Percentiles rank a stretch among this genome's conserved stretches.
phyloP scores from a whole-genome alignment of 2,797 vertebrate genomes.

The Taenioides sp. region DNA sequence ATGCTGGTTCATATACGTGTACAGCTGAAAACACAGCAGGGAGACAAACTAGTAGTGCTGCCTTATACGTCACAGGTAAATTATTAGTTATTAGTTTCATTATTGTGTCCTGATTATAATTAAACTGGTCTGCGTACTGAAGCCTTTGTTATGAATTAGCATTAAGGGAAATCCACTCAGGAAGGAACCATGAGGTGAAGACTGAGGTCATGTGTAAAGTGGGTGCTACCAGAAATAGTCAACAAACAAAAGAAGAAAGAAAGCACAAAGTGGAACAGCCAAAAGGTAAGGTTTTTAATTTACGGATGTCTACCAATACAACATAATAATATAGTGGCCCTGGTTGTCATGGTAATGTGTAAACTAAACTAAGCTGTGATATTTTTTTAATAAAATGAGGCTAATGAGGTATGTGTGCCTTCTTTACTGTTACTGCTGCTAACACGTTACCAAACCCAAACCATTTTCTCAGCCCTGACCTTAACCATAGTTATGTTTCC shows the following conservation, averaged over 20 bases:
- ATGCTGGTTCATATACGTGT: slow-evolving; percentile 49
- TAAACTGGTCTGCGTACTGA: not conserved
- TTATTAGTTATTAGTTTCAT: too few relatives aligned
- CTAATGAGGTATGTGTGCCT: too few relatives aligned
- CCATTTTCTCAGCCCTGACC: too few relatives aligned
- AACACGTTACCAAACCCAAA: too few relatives aligned
- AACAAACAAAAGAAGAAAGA: slow-evolving; percentile 7
- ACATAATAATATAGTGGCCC: not conserved
- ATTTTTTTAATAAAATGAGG: too few relatives aligned
- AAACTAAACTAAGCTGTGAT: too few relatives aligned
- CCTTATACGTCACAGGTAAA: slow-evolving; percentile 45
- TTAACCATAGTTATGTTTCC: too few relatives aligned
- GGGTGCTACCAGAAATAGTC: not conserved
- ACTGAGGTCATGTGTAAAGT: slow-evolving; percentile 15
- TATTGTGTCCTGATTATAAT: not conserved
- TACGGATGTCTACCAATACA: not conserved
- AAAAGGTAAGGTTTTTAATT: slow-evolving; percentile 33
- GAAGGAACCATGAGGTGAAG: slow-evolving; percentile 7
- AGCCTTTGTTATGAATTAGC: slow-evolving; percentile 28
- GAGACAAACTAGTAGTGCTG: slow-evolving; percentile 30
- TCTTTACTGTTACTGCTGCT: too few relatives aligned
- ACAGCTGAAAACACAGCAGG: slow-evolving; percentile 46
- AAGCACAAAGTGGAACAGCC: slow-evolving; percentile 19
- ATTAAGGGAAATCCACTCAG: slow-evolving; percentile 39
- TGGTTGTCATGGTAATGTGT: too few relatives aligned